Percentiles rank a stretch among this genome's conserved stretches.
These are phyloP conservation scores for Beaufortia kweichowensis DNA, from an alignment of 2,113 vertebrate species.

Conservation along the genomic window DNA sequence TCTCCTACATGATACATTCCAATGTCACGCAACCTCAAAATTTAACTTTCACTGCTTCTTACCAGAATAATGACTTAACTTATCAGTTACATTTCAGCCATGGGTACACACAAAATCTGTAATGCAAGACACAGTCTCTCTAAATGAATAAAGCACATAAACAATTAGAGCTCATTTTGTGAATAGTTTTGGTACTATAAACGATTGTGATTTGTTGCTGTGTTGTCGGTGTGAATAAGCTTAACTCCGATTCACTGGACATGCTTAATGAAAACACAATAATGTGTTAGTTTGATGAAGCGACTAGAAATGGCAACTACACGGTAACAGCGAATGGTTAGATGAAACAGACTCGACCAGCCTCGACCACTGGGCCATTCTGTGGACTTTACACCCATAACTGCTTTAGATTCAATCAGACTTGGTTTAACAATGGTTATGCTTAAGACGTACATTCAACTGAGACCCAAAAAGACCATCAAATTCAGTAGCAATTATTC, in stretches of 20 bases:
- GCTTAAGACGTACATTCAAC: background rate
- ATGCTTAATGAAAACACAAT: constrained; percentile 1
- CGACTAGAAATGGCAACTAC: background rate
- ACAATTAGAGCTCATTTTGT: background rate
- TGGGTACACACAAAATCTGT: background rate
- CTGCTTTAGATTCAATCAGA: background rate
- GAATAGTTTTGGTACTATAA: too few species aligned
- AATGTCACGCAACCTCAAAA: too few species aligned
- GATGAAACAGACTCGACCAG: constrained; percentile 71
- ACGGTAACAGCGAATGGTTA: constrained; percentile 55
- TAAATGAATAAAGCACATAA: background rate
- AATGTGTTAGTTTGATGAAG: constrained; percentile 28
- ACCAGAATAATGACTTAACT: background rate
- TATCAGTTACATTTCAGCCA: background rate
- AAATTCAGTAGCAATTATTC: background rate
- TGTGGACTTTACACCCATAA: background rate
- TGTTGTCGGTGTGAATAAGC: background rate
- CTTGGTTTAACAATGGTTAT: too few species aligned
- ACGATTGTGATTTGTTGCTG: background rate
- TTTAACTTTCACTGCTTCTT: background rate
- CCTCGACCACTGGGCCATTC: constrained; percentile 62
- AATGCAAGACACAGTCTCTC: too few species aligned
- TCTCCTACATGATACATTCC: background rate
- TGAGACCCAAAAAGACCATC: background rate
- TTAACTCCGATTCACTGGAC: background rate